Conservation (phyloP, 2,113 vertebrate genomes). For the Erinaceus europaeus region DNA sequence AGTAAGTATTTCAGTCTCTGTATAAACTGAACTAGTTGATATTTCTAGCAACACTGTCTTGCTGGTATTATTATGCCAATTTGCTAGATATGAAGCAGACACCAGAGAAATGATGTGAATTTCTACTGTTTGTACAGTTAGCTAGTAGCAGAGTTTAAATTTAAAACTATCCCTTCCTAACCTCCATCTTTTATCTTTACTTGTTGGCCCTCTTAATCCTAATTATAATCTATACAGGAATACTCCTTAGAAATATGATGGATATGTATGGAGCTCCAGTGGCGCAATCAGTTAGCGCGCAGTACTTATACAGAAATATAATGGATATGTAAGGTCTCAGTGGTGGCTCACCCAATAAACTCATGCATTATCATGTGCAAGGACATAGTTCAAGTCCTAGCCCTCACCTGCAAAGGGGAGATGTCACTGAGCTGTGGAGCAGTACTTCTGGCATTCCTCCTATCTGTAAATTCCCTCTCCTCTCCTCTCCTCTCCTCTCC, state of each 20-base stretch:
- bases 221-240: no score
- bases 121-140: not conserved
- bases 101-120: not conserved
- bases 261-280: no score
- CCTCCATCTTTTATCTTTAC: not conserved
- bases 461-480: no score
- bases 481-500: no score
- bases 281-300: no score
- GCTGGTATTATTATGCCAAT: rapidly evolving
- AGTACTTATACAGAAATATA: not conserved
- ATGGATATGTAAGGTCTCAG: no score
- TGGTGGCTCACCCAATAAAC: no score
- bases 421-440: no score
- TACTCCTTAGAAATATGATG: not conserved
- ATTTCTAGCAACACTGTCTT: not conserved
- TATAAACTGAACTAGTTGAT: not conserved
- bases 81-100: not conserved
- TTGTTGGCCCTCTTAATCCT: not conserved
- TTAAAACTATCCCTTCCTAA: not conserved
- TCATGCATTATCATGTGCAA: no score
- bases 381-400: no score
- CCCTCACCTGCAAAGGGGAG: no score
- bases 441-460: no score
- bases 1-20: not conserved
- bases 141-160: not conserved